These are phyloP conservation scores for Miniopterus natalensis DNA, from an alignment of 2,113 vertebrate genomes.

Conservation along the genomic window DNA sequence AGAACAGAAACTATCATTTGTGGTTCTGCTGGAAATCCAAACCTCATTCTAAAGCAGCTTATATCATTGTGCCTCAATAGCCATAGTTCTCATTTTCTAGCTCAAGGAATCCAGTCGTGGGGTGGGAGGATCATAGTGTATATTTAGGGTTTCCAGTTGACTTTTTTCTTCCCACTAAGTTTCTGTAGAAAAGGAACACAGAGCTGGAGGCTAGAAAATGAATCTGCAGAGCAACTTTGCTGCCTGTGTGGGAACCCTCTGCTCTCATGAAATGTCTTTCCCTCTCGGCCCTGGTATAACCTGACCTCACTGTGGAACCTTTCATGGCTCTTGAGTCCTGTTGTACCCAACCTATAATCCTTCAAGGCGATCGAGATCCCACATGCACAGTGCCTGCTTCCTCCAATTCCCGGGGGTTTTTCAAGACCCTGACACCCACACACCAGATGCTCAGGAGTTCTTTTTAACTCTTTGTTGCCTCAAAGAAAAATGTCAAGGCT, in stretches of 20 bases:
- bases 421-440: not conserved
- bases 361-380: accelerated
- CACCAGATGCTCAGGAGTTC: not conserved
- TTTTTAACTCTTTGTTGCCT: not conserved
- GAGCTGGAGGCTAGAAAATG: not conserved
- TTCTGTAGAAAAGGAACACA: not conserved
- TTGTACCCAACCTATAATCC: not conserved
- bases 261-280: not conserved
- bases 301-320: not conserved
- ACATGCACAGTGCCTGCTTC: no score
- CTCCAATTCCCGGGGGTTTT: not conserved
- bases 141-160: not conserved
- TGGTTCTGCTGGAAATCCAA: not conserved
- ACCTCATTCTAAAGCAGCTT: not conserved
- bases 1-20: not conserved
- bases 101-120: not conserved
- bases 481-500: not conserved
- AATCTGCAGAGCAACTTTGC: not conserved
- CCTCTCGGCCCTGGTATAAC: accelerated
- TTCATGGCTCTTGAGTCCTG: not conserved
- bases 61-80: not conserved
- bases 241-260: not conserved
- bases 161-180: not conserved
- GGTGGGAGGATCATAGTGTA: accelerated
- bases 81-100: not conserved